Base-by-base conservation (phyloP, 2,797 vertebrate genomes). In the Tamandua tetradactyla region DNA sequence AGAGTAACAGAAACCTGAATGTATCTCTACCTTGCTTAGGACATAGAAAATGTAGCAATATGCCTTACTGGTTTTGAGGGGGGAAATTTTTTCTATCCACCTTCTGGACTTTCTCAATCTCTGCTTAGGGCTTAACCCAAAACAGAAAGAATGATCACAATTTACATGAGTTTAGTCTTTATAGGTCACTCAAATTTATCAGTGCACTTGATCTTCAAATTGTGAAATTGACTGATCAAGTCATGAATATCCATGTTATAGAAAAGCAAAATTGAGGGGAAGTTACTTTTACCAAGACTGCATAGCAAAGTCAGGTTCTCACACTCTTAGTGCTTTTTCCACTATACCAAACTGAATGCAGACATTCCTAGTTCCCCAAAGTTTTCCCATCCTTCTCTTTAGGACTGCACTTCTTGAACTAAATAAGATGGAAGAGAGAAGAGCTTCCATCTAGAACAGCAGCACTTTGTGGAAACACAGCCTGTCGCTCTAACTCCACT, bases 1-100 rank as follows among this genome's bases (percentile, higher is more conserved):
- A 72, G 87, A 47, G 5, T 23, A 55, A 18, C 62, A 42, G 57
- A 95, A 88, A 87, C 7, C 22, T 49, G 68, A 96, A 89, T 22
- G 7, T 22, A 35, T 78, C 17, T 89, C 23, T 12, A 0, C 35
- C 25, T 68, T 35, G 13, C 12, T 35, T 37, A 86, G 42, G n/a
- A 82, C 7, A 30, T 25, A 2, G 44, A 93, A 27, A 78, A 74
- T 71, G 44, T 71, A 93, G 40, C 17, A 72, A 61, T 10, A 68
- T 3, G 40, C 30, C 7, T 96, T 35, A n/a, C 3, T 80, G 30
- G 40, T 47, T 93, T 82, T 61, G 30, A 89, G 85, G 75, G 10
- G 30, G n/a, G 57, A 80, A 85, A 72, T 42, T 10, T 37, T 30
- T 85, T 76, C 22, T 62, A 84, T 57, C 69, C 11, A 55, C 40